Base-by-base conservation (phyloP, 2,888 invertebrate species). In the Sicus ferrugineus region DNA sequence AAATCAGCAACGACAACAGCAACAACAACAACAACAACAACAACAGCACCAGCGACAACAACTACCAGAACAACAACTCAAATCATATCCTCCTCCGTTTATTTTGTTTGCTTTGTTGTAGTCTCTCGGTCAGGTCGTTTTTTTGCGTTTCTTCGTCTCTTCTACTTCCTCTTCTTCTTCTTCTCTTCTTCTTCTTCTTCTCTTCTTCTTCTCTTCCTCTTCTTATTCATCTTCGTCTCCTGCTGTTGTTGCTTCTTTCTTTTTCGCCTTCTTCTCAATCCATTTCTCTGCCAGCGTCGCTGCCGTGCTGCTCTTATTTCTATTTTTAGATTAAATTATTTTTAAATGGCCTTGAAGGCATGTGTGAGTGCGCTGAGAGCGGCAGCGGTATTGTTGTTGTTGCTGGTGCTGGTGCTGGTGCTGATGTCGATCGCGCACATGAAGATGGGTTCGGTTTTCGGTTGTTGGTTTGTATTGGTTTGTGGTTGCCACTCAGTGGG, bases 281-380 rank as follows among this genome's bases (percentile, higher is more conserved):
- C 14, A 50, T n/a, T 50, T 52, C 52, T 19, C 64, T 30, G 63
- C 54, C 50, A 48, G 38, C 67, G 59, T 34, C 31, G 68, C 54
- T 31, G 31, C 62, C 61, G 26, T 46, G 42, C 54, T 52, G 58
- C 58, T 52, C 31, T 30, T 58, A 21, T 31, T 67, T 67, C 68
- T 77, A 77, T 77, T 77, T 77, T 77, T 77, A 77, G 76, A 71
- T 67, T 67, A 72, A 70, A 69, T 71, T 76, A 77, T 77, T 77
- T 77, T 74, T 76, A 76, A 76, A 76, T 77, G 77, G 77, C 77
- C 77, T 77, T 77, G 77, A 75, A 70, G 74, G 65, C 68, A 68
- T 74, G 70, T 72, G 70, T 69, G 72, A 73, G 70, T 69, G 73
- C 69, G 72, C 71, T 30, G 63, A n/a, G n/a, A n/a, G n/a, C n/a